Evolutionary conservation across 1,140 invertebrate species (phyloP), one percentile per base, ranked within the genome.

Genomic region (Streblospio benedicti): DNA sequence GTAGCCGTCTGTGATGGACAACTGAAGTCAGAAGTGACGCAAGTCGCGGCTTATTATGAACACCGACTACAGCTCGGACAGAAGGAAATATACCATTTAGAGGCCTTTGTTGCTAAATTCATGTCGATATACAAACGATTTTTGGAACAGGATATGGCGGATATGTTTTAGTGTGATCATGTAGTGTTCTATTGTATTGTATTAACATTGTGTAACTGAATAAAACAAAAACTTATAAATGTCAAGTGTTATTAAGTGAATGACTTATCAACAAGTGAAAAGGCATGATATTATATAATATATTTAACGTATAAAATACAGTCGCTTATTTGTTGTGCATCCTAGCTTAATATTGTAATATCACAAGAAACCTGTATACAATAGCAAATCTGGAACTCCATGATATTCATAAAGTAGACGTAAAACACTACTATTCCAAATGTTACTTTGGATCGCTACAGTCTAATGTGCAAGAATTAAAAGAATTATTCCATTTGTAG

Each of bases 21-120:
- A 59, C 79, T 97, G 62, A 95, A 94, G 80, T 84, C 84, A 20
- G 84, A 93, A 76, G 84, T 97, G 2, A 86, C 90, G 0, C 84
- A 85, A 61, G 78, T 87, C 65, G 95, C 95, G 12, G 89, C 93
- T 0, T 82, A 84, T 53, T 94, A 89, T 78, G 93, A 99, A 74
- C 90, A 96, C 73, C 83, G 89, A 60, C 86, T 97, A 81, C 85
- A 88, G 66, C 80, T 86, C 45, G 93, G 94, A 16, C 89, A 87
- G 59, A 98, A 98, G 79, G 83, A 86, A n/a, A 96, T 98, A 67
- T 95, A 93, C 69, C 93, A 99, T 76, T 80, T 99, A 35, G 95
- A 99, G 80, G 92, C 93, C 18, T 98, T 98, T 83, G 86, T 95
- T 57, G 92, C 91, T 3, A 88, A 90, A 65, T 97, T 96, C 76